Percentiles rank a stretch among this genome's conserved stretches.
Evolutionary conservation across 2,113 vertebrate genomes (phyloP).

Genomic region (Rafetus swinhoei): DNA sequence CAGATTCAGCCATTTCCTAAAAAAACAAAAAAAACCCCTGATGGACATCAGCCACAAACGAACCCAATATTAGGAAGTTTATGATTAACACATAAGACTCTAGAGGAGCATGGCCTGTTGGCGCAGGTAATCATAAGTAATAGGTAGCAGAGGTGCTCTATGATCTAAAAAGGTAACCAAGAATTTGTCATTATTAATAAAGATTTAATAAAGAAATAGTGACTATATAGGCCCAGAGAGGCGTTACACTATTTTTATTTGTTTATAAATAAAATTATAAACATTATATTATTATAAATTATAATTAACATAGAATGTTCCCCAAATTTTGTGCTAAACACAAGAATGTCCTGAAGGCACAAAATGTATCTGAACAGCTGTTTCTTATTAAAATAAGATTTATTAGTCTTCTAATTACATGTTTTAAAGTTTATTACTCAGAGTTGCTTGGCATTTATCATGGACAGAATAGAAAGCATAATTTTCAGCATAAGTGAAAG

Average conservation of each 20-base stretch:
- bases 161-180: neutral
- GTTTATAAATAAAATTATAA: neutral
- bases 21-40: conserved; percentile 26
- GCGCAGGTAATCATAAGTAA: conserved; percentile 66
- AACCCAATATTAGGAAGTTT: conserved; percentile 75
- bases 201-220: neutral
- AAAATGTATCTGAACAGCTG: conserved; percentile 67
- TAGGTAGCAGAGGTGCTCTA: neutral
- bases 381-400: conserved; percentile 82
- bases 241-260: conserved; percentile 36
- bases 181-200: neutral
- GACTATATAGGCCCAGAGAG: neutral
- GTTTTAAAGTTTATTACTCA: conserved; percentile 74
- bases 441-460: conserved; percentile 67
- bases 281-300: neutral
- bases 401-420: conserved; percentile 74
- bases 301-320: conserved; percentile 45
- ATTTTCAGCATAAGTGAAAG: conserved; percentile 51
- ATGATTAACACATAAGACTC: conserved; percentile 79
- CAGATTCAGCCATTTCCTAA: conserved; percentile 34
- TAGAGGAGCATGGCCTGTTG: conserved; percentile 82
- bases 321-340: conserved; percentile 42
- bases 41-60: conserved; percentile 81
- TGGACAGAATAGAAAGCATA: conserved; percentile 50
- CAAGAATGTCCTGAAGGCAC: conserved; percentile 57